These are phyloP conservation scores for Zaprionus davidi DNA, from an alignment of 1,140 invertebrate genomes.

Conservation along the genomic window DNA sequence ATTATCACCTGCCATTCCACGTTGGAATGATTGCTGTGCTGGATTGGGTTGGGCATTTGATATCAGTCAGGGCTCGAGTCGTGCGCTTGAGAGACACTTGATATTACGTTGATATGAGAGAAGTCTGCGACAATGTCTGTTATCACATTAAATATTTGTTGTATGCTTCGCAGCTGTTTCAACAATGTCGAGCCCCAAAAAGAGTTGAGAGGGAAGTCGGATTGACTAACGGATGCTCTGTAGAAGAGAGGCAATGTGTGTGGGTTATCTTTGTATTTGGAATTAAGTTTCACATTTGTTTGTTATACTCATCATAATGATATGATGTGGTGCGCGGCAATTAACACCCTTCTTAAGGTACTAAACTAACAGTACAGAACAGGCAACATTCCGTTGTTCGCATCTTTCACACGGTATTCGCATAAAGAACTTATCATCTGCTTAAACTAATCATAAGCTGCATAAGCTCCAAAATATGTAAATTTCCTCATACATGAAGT, in stretches of 20 bases:
- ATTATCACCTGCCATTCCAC: conserved; percentile 71
- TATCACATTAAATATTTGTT: conserved; percentile 52
- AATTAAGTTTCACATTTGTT: neutral
- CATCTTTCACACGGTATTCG: neutral
- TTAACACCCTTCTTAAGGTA: too few relatives aligned
- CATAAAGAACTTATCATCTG: neutral
- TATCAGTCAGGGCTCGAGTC: conserved; percentile 18
- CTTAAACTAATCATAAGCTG: neutral
- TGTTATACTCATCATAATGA: too few relatives aligned
- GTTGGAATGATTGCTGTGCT: conserved; percentile 1
- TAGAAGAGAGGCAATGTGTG: neutral
- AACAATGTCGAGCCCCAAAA: conserved; percentile 23
- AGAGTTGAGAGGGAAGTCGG: too few relatives aligned
- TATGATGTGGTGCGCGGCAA: too few relatives aligned
- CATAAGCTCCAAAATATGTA: neutral
- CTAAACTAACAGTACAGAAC: too few relatives aligned
- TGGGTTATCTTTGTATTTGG: neutral
- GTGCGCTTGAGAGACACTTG: conserved; percentile 24
- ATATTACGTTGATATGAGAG: conserved; percentile 39
- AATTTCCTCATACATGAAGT: conserved; percentile 7
- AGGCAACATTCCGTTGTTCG: too few relatives aligned
- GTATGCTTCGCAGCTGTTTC: conserved; percentile 16
- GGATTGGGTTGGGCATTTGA: conserved; percentile 18
- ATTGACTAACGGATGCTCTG: neutral
- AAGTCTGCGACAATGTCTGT: conserved; percentile 19